Base-by-base conservation (phyloP, 2,797 vertebrate genomes). In the Fistularia tabacaria region DNA sequence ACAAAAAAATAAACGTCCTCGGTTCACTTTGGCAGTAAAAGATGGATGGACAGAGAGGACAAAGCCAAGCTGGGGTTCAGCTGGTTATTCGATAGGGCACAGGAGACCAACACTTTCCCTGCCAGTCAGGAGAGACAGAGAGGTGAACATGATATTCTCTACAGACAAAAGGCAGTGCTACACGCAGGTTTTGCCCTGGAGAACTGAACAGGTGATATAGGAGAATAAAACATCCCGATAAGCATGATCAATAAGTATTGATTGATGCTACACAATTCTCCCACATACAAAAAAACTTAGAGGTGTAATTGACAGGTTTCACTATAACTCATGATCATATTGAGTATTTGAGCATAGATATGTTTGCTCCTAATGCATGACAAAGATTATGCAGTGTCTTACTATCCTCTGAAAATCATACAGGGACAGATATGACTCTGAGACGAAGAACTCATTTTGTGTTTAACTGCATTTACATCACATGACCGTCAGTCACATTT, bases 121-220 rank as follows among this genome's bases (percentile, higher is more conserved):
- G 37, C 12, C 37, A 38, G 49, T 7, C 42, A 57, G 13, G 0
- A 37, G 51, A 25, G 11, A 53, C 37, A 57, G 43, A 14, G 73
- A 60, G 45, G 3, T 46, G n/a, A 81, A 77, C 56, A 39, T 9
- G 39, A 69, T 63, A 54, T 37, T 45, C 39, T 46, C 51, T 55
- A 14, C 47, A 67, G 15, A 60, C 14, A 9, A 64, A 55, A 76
- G 74, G 63, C 73, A 66, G 60, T 54, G 52, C 66, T 74, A 55
- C 36, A 46, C 11, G 46, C 14, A 47, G 10, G 9, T 37, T 7
- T 25, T 25, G 25, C 25, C 25, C 25, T 5, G 25, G 25, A 3
- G 25, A 25, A 25, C 5, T 5, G 25, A 25, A 25, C 25, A 25
- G 25, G 25, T 25, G 25, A 5, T 25, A 25, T 3, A 25, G 25